Percentiles rank a stretch among this genome's conserved stretches.
phyloP scores from a whole-genome alignment of 2,888 invertebrate genomes.

The Hypomecis atomaria region DNA sequence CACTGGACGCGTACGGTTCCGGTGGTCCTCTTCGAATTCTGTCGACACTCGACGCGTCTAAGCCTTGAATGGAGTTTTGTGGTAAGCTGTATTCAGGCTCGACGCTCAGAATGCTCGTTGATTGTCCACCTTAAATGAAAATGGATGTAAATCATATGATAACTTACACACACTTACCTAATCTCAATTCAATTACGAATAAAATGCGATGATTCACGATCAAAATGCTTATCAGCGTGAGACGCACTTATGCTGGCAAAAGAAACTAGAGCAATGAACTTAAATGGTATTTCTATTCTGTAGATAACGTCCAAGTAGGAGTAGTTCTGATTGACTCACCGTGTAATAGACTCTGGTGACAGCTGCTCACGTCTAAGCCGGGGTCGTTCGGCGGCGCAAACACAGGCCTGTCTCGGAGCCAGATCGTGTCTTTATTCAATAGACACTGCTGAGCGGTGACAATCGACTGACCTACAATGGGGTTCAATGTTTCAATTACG shows the following conservation, averaged over 20 bases:
- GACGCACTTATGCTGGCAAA: conserved; percentile 51
- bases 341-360: conserved; percentile 79
- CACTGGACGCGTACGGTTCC: conserved; percentile 80
- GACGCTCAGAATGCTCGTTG: conserved; percentile 75
- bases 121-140: conserved; percentile 70
- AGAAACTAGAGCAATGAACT: conserved; percentile 38
- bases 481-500: conserved; percentile 69
- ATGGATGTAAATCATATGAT: not conserved
- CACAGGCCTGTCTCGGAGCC: conserved; percentile 77
- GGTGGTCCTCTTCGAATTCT: conserved; percentile 76
- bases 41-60: conserved; percentile 76
- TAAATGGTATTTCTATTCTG: conserved; percentile 22
- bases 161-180: conserved; percentile 1
- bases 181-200: conserved; percentile 20
- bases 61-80: conserved; percentile 78
- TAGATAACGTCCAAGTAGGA: conserved; percentile 31
- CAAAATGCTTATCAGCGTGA: conserved; percentile 48
- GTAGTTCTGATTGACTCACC: conserved; percentile 57
- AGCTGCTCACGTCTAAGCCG: conserved; percentile 70
- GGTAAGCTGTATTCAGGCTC: conserved; percentile 80
- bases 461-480: conserved; percentile 79
- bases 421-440: conserved; percentile 82
- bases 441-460: conserved; percentile 80
- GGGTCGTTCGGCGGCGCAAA: conserved; percentile 72
- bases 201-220: conserved; percentile 19